Evolutionary conservation across 2,797 vertebrate genomes (phyloP).

Genomic region (Monodelphis domestica): DNA sequence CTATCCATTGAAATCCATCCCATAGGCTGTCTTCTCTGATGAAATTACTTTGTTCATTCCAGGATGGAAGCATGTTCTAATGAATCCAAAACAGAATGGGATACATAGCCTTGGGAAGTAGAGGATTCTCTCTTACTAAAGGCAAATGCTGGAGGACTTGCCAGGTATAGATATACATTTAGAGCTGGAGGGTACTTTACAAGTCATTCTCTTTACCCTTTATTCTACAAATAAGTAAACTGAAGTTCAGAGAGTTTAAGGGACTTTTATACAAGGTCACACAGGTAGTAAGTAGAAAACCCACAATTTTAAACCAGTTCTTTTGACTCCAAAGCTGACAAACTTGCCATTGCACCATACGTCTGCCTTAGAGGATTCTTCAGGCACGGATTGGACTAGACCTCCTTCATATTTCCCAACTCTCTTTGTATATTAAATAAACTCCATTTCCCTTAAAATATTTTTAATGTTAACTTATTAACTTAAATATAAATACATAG

Average conservation of each 20-base stretch:
- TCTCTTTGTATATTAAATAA: neutral
- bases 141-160: neutral
- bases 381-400: neutral
- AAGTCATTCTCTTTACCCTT: neutral
- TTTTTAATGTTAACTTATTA: neutral
- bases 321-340: neutral
- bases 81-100: neutral
- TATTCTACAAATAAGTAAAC: neutral
- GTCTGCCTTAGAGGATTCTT: neutral
- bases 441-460: neutral
- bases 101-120: neutral
- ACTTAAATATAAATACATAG: too few relatives aligned
- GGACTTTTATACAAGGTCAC: neutral
- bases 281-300: neutral
- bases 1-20: neutral
- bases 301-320: neutral
- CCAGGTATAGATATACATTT: neutral
- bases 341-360: neutral
- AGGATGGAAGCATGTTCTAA: neutral
- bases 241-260: neutral
- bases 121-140: neutral
- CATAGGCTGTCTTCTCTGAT: neutral
- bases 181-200: neutral
- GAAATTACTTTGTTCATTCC: neutral
- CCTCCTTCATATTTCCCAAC: neutral